Evolutionary conservation across 2,888 invertebrate genomes (phyloP), one percentile per base, ranked within the genome.

Genomic region (Scaptomyza parva): DNA sequence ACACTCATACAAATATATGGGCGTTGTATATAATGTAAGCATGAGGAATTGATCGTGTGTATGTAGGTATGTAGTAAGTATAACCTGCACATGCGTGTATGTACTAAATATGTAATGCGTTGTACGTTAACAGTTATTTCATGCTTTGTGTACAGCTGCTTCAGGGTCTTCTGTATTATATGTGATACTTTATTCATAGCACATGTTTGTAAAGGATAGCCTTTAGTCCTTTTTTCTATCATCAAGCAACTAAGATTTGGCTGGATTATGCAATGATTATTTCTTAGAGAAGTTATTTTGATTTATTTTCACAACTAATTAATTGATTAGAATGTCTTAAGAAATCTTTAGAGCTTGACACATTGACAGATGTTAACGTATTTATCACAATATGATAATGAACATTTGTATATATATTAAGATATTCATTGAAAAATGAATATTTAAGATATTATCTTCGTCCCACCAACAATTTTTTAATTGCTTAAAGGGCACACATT

Each of bases 1-100:
- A 22, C 22, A 44, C 45, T 37, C n/a, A 11, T 4, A 28, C 26
- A 35, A 37, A 28, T 5, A 40, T 37, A 66, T 28, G 53, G 54
- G 44, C 37, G 41, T 37, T 22, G 59, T 53, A 65, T 39, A 65
- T 37, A 62, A 47, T 48, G 41, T 64, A 53, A 45, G 51, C 48
- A 41, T 28, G 47, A 26, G 41, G 9, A 62, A 43, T 52, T 53
- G 39, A 48, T 45, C 24, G 3, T 33, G 11, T 53, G 26, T 17
- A 9, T 22, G 14, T 28, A 9, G 53, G 41, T 28, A 17, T 44
- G n/a, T n/a, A n/a, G n/a, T n/a, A n/a, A n/a, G n/a, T n/a, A n/a
- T n/a, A n/a, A n/a, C n/a, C n/a, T n/a, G n/a, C n/a, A n/a, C n/a
- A n/a, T n/a, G n/a, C n/a, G n/a, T n/a, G 18, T 45, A 9, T 33